phyloP scores from a whole-genome alignment of 2,797 vertebrate species.

The Artibeus lituratus region DNA sequence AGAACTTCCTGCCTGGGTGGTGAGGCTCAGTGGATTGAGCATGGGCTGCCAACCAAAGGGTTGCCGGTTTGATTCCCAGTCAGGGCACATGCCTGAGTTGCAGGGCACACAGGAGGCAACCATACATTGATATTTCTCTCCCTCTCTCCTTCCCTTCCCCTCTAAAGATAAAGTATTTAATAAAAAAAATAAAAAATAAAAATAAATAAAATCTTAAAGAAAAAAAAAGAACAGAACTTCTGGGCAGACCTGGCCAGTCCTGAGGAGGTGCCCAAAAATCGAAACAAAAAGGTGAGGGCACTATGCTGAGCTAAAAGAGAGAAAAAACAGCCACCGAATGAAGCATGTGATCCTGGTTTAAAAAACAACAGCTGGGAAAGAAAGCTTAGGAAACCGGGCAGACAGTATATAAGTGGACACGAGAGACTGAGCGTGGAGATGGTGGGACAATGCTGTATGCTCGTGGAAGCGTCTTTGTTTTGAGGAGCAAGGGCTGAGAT shows the following conservation, averaged over 20 bases:
- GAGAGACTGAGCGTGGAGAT: background rate
- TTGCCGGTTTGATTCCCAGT: no score
- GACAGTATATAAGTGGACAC: background rate
- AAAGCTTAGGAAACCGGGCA: background rate
- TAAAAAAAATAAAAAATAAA: no score
- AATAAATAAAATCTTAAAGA: no score
- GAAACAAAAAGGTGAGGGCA: background rate
- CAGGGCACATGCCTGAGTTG: no score
- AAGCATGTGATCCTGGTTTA: background rate
- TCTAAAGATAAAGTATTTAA: no score
- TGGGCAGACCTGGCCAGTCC: background rate
- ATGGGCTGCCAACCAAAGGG: no score
- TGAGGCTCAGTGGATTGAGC: no score
- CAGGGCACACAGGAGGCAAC: no score
- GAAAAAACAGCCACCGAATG: background rate
- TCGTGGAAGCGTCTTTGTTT: background rate
- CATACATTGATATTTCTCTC: no score
- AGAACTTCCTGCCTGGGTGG: background rate
- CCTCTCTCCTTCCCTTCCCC: no score
- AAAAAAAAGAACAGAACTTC: background rate
- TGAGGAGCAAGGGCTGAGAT: background rate
- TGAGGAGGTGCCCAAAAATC: background rate
- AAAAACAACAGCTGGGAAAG: background rate
- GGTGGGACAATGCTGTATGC: no score
- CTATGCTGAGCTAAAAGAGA: background rate